Evolutionary conservation across 2,888 invertebrate genomes (phyloP).

Genomic region (Spodoptera picta): DNA sequence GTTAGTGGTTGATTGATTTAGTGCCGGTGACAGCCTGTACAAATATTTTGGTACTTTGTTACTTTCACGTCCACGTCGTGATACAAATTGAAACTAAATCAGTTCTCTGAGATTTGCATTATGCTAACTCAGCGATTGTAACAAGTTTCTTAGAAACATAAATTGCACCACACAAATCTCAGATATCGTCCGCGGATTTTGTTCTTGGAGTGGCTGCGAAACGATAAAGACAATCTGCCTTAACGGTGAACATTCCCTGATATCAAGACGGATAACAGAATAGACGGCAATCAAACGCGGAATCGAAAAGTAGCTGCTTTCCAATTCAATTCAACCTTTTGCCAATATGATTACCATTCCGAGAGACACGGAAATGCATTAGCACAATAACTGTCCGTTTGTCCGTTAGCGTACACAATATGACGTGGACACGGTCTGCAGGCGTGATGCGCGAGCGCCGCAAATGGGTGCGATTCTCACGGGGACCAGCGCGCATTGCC

Average conservation of each 20-base stretch:
- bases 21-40: conserved; percentile 53
- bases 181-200: conserved; percentile 39
- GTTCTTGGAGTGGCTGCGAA: conserved; percentile 28
- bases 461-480: conserved; percentile 75
- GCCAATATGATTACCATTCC: conserved; percentile 56
- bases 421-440: conserved; percentile 61
- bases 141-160: conserved; percentile 38
- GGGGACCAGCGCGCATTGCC: conserved; percentile 52
- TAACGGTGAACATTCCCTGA: conserved; percentile 48
- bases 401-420: conserved; percentile 70
- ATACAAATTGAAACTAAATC: conserved; percentile 44
- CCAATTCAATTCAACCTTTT: conserved; percentile 53
- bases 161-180: conserved; percentile 41
- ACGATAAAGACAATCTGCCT: conserved; percentile 48
- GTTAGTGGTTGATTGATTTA: conserved; percentile 70
- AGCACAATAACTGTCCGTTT: conserved; percentile 71
- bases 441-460: conserved; percentile 66
- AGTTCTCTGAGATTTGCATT: conserved; percentile 37
- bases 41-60: conserved; percentile 57
- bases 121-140: conserved; percentile 45
- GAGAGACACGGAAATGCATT: conserved; percentile 69
- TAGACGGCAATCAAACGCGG: conserved; percentile 41
- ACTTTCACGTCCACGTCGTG: conserved; percentile 49
- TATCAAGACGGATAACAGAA: conserved; percentile 50
- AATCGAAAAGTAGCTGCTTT: conserved; percentile 51